phyloP scores from a whole-genome alignment of 2,113 vertebrate species.

The Coturnix japonica region DNA sequence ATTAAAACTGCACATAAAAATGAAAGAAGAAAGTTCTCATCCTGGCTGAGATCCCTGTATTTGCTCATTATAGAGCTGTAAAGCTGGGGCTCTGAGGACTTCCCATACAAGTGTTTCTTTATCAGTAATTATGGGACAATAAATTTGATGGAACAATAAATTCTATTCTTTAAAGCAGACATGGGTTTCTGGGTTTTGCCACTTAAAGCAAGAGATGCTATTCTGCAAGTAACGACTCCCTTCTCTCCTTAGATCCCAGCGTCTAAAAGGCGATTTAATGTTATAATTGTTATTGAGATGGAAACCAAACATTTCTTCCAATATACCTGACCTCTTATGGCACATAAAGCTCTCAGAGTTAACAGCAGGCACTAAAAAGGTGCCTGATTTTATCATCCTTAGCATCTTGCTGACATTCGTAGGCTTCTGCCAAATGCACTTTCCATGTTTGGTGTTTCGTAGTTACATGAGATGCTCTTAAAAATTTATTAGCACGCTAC shows the following conservation, averaged over 20 bases:
- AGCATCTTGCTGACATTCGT: neutral
- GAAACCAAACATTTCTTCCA: neutral
- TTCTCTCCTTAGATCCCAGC: neutral
- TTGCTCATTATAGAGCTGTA: neutral
- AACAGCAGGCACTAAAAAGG: neutral
- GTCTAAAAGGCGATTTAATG: neutral
- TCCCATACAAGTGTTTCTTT: neutral
- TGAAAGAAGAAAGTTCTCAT: neutral
- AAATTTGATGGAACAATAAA: no score
- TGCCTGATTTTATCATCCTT: neutral
- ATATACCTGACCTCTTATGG: neutral
- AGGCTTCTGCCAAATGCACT: constrained; percentile 12
- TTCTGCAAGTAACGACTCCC: neutral
- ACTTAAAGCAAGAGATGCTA: neutral
- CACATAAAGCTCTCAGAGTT: neutral
- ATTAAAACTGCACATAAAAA: neutral
- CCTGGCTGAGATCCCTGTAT: neutral
- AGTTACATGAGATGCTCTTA: neutral
- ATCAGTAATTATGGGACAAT: neutral
- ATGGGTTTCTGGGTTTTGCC: neutral
- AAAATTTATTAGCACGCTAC: neutral
- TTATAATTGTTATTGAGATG: neutral
- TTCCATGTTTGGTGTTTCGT: neutral
- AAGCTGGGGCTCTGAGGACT: neutral
- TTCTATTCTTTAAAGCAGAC: neutral